phyloP scores from a whole-genome alignment of 2,888 invertebrate species.

The Galeopsomyia nigrocyanea region DNA sequence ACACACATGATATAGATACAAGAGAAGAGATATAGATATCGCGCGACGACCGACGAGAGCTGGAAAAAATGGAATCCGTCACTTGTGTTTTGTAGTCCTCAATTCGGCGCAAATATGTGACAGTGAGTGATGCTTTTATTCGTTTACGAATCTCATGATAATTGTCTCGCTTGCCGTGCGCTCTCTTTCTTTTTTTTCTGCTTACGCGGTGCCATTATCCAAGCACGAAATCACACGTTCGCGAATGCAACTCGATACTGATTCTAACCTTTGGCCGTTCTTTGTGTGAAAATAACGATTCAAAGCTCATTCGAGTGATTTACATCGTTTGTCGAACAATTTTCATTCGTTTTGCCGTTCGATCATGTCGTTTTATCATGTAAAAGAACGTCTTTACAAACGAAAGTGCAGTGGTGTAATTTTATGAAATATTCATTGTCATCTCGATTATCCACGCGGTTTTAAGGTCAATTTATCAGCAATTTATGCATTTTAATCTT shows the following conservation, averaged over 20 bases:
- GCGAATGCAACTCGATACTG: background rate
- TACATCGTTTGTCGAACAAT: background rate
- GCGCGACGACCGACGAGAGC: conserved; percentile 11
- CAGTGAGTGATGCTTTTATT: conserved; percentile 55
- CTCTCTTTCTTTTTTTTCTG: background rate
- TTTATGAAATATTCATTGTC: conserved; percentile 14
- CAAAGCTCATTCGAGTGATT: background rate
- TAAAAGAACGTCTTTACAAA: background rate
- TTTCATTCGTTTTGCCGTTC: background rate
- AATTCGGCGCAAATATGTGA: conserved; percentile 62
- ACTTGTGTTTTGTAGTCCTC: conserved; percentile 56
- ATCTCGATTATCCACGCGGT: conserved; percentile 5
- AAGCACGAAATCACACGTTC: conserved; percentile 23
- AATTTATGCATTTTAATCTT: conserved; percentile 6
- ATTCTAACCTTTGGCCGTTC: conserved; percentile 34
- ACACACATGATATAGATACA: conserved; percentile 20
- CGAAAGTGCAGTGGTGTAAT: conserved; percentile 1
- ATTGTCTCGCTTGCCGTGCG: background rate
- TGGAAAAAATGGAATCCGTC: conserved; percentile 53
- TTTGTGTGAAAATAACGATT: conserved; percentile 10
- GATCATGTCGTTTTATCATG: background rate
- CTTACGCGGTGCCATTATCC: conserved; percentile 15
- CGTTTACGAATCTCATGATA: no score
- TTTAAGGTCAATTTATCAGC: conserved; percentile 13
- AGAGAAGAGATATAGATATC: conserved; percentile 2